Conservation (phyloP, 2,113 vertebrate genomes). For the Lophotis ruficrista region DNA sequence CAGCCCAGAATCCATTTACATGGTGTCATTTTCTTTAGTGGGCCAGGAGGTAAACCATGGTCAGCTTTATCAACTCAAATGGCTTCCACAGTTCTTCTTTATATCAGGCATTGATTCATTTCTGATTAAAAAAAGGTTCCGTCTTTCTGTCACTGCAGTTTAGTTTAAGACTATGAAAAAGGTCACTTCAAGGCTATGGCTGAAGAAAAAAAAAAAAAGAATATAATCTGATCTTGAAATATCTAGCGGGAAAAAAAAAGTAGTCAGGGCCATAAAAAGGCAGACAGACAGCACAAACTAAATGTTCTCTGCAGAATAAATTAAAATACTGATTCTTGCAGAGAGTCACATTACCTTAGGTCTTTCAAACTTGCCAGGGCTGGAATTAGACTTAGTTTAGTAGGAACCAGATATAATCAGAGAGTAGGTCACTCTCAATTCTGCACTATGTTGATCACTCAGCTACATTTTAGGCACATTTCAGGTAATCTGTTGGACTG, state of each 20-base stretch:
- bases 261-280: slow-evolving; percentile 9
- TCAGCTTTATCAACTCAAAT: slow-evolving; percentile 7
- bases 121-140: not conserved
- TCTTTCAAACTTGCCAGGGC: not conserved
- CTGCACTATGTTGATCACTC: not conserved
- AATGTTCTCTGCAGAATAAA: not conserved
- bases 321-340: not conserved
- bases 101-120: not conserved
- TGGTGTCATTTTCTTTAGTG: slow-evolving; percentile 23
- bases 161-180: slow-evolving; percentile 52
- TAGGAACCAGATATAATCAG: not conserved
- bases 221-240: slow-evolving; percentile 14
- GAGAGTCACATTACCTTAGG: not conserved
- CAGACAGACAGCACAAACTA: slow-evolving; percentile 18
- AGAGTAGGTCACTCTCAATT: not conserved
- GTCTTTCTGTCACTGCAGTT: slow-evolving; percentile 38
- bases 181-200: slow-evolving; percentile 43
- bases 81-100: not conserved
- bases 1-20: slow-evolving; percentile 26
- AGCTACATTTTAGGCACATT: slow-evolving; percentile 16
- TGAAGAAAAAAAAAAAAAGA: not conserved
- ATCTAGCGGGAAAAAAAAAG: not conserved
- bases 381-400: not conserved
- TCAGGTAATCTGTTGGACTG: not conserved
- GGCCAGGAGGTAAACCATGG: slow-evolving; percentile 9